Percentiles rank a stretch among this genome's conserved stretches.
phyloP scores from a whole-genome alignment of 2,113 vertebrate species.

The Platichthys stellatus region DNA sequence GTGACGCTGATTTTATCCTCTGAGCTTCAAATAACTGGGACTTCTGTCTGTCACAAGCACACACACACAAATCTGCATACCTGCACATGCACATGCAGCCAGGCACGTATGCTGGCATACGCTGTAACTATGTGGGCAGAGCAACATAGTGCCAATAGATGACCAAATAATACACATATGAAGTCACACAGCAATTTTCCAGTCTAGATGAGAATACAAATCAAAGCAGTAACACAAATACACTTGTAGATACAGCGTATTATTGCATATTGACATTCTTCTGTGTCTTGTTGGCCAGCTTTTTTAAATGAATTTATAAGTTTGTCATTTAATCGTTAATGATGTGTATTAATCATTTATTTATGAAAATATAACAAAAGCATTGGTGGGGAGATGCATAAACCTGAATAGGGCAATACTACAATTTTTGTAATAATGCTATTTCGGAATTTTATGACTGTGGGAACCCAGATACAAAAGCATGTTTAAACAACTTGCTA shows the following conservation, averaged over 20 bases:
- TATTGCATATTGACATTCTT: neutral
- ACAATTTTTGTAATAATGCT: no score
- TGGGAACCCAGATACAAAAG: no score
- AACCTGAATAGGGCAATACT: no score
- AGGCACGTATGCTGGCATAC: neutral
- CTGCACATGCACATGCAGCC: neutral
- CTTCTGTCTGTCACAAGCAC: conserved; percentile 7
- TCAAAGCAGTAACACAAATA: no score
- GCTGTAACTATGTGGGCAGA: neutral
- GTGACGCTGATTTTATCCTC: conserved; percentile 5
- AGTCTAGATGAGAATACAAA: neutral
- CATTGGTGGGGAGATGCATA: no score
- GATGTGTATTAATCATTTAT: no score
- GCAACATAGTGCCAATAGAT: conserved; percentile 1
- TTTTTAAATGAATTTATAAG: neutral
- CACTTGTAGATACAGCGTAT: neutral
- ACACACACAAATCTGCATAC: neutral
- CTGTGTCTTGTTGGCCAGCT: neutral
- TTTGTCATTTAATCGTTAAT: neutral
- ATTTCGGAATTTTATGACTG: no score
- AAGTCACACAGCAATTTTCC: neutral
- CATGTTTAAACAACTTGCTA: neutral
- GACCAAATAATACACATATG: neutral
- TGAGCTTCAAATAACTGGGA: neutral
- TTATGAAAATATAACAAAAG: no score